These are phyloP conservation scores for Embiotoca jacksoni DNA, from an alignment of 2,113 vertebrate species.

Conservation along the genomic window DNA sequence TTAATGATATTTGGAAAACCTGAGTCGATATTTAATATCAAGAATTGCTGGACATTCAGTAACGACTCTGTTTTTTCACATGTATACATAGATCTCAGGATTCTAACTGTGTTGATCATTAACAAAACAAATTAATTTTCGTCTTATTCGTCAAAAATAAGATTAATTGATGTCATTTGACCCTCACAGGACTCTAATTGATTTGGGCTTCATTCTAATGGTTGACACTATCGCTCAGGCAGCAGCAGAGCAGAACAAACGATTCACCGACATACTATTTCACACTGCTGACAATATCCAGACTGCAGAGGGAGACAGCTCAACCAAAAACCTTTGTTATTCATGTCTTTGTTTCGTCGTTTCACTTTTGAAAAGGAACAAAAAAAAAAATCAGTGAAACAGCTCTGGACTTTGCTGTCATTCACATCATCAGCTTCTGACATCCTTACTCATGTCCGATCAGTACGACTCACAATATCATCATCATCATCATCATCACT, in stretches of 20 bases:
- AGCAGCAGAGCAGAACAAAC: constrained; percentile 59
- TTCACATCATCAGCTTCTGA: background rate
- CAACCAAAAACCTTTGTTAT: constrained; percentile 3
- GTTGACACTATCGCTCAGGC: constrained; percentile 44
- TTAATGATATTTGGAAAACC: constrained; percentile 18
- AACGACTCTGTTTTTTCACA: constrained; percentile 1
- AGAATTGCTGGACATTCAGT: constrained; percentile 18
- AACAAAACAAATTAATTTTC: background rate
- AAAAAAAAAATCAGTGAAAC: background rate
- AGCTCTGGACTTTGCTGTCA: background rate
- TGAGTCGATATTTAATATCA: background rate
- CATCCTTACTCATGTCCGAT: too few species aligned
- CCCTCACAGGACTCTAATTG: constrained; percentile 30
- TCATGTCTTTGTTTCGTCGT: background rate
- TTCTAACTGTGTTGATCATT: background rate
- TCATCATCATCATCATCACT: too few species aligned
- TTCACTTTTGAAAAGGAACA: constrained; percentile 11
- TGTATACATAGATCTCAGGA: background rate
- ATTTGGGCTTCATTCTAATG: constrained; percentile 39
- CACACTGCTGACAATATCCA: constrained; percentile 34
- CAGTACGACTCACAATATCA: too few species aligned
- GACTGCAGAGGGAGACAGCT: constrained; percentile 20
- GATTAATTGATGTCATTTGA: constrained; percentile 4
- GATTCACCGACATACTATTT: constrained; percentile 41
- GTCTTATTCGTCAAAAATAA: background rate